A percentile compares a stretch with the other conserved stretches of the same genome.
These are phyloP conservation scores for Drosophila nigricruria DNA, from an alignment of 2,888 invertebrate species.

Conservation along the genomic window DNA sequence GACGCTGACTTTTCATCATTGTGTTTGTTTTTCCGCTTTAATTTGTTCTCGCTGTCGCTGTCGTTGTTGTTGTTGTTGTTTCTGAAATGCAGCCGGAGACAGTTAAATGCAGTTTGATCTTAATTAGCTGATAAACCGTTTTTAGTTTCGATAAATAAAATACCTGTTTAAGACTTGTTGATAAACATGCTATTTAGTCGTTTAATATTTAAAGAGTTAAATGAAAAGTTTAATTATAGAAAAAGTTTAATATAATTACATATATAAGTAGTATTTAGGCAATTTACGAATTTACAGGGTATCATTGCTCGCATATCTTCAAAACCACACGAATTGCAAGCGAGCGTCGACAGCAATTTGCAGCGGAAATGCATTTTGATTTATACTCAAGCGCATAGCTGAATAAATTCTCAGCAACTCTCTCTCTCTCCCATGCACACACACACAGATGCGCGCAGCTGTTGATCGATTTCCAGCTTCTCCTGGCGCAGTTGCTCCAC, in stretches of 20 bases:
- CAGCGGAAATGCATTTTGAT: slow-evolving; percentile 69
- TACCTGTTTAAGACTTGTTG: background rate
- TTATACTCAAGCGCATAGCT: slow-evolving; percentile 37
- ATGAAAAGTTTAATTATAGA: background rate
- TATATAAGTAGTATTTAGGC: no score
- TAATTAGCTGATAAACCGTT: slow-evolving; percentile 44
- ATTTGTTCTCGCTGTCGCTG: slow-evolving; percentile 13
- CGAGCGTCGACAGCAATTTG: slow-evolving; percentile 54
- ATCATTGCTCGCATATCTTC: slow-evolving; percentile 42
- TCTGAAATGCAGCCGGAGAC: slow-evolving; percentile 54
- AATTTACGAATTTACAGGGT: slow-evolving; percentile 26
- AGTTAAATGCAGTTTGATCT: slow-evolving; percentile 20
- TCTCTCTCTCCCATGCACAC: slow-evolving; percentile 1
- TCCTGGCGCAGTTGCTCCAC: slow-evolving; percentile 97
- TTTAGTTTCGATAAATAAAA: slow-evolving; percentile 11
- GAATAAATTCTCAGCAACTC: background rate
- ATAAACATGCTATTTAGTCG: slow-evolving; percentile 28
- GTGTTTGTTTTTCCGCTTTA: slow-evolving; percentile 23
- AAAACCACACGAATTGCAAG: slow-evolving; percentile 52
- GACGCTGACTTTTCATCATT: slow-evolving; percentile 53
- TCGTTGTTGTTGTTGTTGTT: slow-evolving; percentile 28
- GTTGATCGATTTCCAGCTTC: slow-evolving; percentile 97
- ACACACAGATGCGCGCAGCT: slow-evolving; percentile 89
- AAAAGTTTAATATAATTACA: no score
- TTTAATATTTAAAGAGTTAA: slow-evolving; percentile 8